Percentiles rank a stretch among this genome's conserved stretches.
Conservation (phyloP, 2,113 vertebrate genomes). For the Callopanchax toddi region DNA sequence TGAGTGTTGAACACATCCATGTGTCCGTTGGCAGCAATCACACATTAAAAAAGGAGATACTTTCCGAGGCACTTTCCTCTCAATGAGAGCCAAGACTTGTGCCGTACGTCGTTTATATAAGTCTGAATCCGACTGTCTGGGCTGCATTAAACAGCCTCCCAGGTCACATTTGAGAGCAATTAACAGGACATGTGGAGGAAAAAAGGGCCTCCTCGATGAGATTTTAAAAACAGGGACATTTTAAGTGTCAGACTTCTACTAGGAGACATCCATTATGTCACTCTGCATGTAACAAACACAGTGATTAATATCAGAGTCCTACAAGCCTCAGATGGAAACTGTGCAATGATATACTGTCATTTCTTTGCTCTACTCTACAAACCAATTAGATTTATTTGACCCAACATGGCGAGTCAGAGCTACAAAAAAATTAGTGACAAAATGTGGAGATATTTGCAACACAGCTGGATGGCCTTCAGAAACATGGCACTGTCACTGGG, state of each 20-base stretch:
- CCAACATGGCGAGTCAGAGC: constrained; percentile 41
- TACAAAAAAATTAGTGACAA: constrained; percentile 27
- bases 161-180: constrained; percentile 74
- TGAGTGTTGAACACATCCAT: constrained; percentile 68
- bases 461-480: background rate
- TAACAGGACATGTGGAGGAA: constrained; percentile 45
- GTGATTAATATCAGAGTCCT: constrained; percentile 60
- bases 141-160: constrained; percentile 61
- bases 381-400: constrained; percentile 68
- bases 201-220: constrained; percentile 49
- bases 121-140: constrained; percentile 46
- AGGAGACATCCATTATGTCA: constrained; percentile 63
- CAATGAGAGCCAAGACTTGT: constrained; percentile 49
- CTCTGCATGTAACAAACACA: constrained; percentile 64
- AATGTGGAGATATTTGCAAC: constrained; percentile 18
- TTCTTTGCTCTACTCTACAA: constrained; percentile 50
- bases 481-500: constrained; percentile 10
- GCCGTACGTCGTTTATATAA: constrained; percentile 45
- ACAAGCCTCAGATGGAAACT: constrained; percentile 48
- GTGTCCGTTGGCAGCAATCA: constrained; percentile 54
- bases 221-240: constrained; percentile 76
- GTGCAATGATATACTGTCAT: constrained; percentile 37
- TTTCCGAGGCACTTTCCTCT: constrained; percentile 59
- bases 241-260: constrained; percentile 64
- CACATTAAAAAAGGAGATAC: constrained; percentile 31